Percentiles rank a stretch among this genome's conserved stretches.
These are phyloP conservation scores for Ypsolopha sequella DNA, from an alignment of 2,888 invertebrate species.

Conservation along the genomic window DNA sequence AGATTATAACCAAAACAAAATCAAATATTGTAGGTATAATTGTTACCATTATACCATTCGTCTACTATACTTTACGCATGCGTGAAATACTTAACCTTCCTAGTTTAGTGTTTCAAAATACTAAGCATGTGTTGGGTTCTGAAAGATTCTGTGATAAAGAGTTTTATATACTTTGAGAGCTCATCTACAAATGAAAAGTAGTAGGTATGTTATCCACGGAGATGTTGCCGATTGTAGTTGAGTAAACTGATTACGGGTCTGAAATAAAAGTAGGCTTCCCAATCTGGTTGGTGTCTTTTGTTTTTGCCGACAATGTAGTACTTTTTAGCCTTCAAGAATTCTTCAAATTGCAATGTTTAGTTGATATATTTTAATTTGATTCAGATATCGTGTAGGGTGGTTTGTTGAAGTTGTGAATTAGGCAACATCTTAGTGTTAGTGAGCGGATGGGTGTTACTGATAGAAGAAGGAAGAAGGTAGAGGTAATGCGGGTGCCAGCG, in stretches of 20 bases:
- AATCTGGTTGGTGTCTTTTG: too few species aligned
- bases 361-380: neutral
- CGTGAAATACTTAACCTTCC: conserved; percentile 10
- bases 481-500: neutral
- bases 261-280: too few species aligned
- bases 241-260: neutral
- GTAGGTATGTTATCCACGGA: conserved; percentile 30
- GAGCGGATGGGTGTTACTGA: neutral
- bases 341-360: conserved; percentile 11
- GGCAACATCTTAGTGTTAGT: conserved; percentile 33
- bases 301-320: too few species aligned
- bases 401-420: neutral
- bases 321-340: too few species aligned
- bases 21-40: too few species aligned
- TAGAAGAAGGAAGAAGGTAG: conserved; percentile 3
- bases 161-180: neutral
- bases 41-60: too few species aligned
- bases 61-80: too few species aligned
- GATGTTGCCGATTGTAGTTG: conserved; percentile 56
- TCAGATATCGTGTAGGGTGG: neutral
- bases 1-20: too few species aligned
- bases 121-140: conserved; percentile 26
- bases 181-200: conserved; percentile 22
- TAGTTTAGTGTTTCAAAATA: conserved; percentile 27
- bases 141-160: conserved; percentile 15